A percentile compares a stretch with the other conserved stretches of the same genome.
phyloP scores from a whole-genome alignment of 1,140 invertebrate genomes.

The Hydropsyche tenuis region DNA sequence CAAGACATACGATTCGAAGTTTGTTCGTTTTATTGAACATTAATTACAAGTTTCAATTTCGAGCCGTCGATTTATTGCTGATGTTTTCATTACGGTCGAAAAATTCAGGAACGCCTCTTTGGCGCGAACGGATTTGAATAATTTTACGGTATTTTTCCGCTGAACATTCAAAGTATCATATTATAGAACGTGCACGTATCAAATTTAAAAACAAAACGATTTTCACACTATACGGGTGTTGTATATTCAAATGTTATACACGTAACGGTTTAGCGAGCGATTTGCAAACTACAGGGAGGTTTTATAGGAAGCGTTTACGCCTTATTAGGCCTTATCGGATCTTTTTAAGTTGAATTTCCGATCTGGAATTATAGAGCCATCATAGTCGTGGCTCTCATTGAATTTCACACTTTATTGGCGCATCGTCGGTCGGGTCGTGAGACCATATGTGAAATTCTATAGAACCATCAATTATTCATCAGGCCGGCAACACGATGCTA shows the following conservation, averaged over 20 bases:
- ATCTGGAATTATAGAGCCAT: slow-evolving; percentile 45
- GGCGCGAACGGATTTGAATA: too few relatives aligned
- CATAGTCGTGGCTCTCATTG: slow-evolving; percentile 40
- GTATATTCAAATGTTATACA: too few relatives aligned
- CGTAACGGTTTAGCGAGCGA: too few relatives aligned
- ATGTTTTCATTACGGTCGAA: slow-evolving; percentile 2
- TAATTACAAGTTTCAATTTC: slow-evolving; percentile 14
- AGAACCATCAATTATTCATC: slow-evolving; percentile 47
- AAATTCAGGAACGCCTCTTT: too few relatives aligned
- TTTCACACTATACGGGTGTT: too few relatives aligned
- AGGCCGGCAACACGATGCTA: slow-evolving; percentile 37
- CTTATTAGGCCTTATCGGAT: background rate
- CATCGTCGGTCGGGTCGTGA: slow-evolving; percentile 37
- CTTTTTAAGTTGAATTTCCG: background rate
- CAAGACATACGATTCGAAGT: background rate
- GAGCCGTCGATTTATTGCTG: background rate
- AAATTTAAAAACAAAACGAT: too few relatives aligned
- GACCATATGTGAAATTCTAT: slow-evolving; percentile 44
- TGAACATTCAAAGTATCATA: too few relatives aligned
- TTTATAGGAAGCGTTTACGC: slow-evolving; percentile 6
- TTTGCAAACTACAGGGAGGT: slow-evolving; percentile 2
- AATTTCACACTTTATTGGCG: slow-evolving; percentile 48
- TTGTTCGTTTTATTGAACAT: background rate
- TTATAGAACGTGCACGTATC: too few relatives aligned
- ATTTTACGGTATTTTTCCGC: too few relatives aligned